Conservation (phyloP, 2,888 invertebrate genomes). For the Mythimna lalbum region DNA sequence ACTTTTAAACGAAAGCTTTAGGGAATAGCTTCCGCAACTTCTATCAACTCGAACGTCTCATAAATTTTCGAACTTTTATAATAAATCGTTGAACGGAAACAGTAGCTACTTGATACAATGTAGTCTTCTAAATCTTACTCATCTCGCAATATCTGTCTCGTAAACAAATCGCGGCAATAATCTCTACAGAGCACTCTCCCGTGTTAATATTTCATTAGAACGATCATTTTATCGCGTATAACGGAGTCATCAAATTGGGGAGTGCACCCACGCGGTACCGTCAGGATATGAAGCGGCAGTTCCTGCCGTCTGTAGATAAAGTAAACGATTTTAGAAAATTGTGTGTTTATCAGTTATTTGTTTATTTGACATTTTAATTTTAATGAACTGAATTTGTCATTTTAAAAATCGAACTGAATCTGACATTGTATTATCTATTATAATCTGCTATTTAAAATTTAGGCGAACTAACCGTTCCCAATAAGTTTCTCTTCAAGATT, state of each 20-base stretch:
- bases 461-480: not conserved
- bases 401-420: no score
- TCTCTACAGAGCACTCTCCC: conserved; percentile 25
- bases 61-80: conserved; percentile 26
- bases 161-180: conserved; percentile 31
- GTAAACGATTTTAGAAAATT: conserved; percentile 42
- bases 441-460: conserved; percentile 12
- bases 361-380: no score
- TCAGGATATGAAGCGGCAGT: conserved; percentile 49
- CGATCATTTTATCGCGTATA: conserved; percentile 40
- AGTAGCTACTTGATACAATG: conserved; percentile 20
- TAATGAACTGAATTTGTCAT: no score
- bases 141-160: conserved; percentile 30
- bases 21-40: not conserved
- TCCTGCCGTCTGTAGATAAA: conserved; percentile 51
- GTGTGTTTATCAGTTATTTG: not conserved
- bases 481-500: not conserved
- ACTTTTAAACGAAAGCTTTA: not conserved
- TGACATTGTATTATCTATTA: not conserved
- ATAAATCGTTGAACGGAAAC: conserved; percentile 41
- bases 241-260: conserved; percentile 50
- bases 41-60: conserved; percentile 1
- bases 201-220: conserved; percentile 36
- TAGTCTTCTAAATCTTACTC: conserved; percentile 24
- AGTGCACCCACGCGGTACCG: conserved; percentile 44